Evolutionary conservation across 2,888 invertebrate species (phyloP).

Genomic region (Xestia ashworthii): DNA sequence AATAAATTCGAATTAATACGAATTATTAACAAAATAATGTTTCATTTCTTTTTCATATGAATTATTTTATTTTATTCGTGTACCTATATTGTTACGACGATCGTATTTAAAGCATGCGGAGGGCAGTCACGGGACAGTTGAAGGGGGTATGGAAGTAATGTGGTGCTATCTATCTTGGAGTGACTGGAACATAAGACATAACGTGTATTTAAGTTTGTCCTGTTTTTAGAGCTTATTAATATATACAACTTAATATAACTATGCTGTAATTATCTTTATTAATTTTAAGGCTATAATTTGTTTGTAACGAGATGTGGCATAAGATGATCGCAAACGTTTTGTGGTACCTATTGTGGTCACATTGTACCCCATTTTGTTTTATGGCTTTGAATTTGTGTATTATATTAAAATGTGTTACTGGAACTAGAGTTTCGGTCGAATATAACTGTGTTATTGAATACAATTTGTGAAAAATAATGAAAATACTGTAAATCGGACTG

Average conservation of each 20-base stretch:
- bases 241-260: constrained; percentile 87
- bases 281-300: constrained; percentile 86
- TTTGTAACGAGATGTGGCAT: constrained; percentile 73
- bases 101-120: constrained; percentile 60
- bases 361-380: constrained; percentile 71
- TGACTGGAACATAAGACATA: constrained; percentile 84
- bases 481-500: constrained; percentile 90
- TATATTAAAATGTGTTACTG: constrained; percentile 83
- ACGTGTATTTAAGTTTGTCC: constrained; percentile 87
- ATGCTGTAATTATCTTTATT: constrained; percentile 89
- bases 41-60: constrained; percentile 55
- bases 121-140: constrained; percentile 80
- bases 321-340: constrained; percentile 67
- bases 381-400: constrained; percentile 85
- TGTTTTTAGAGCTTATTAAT: constrained; percentile 90
- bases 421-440: constrained; percentile 83
- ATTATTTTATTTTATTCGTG: constrained; percentile 54
- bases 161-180: constrained; percentile 88
- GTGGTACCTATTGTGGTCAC: constrained; percentile 65
- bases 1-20: constrained; percentile 75
- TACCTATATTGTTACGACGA: constrained; percentile 58
- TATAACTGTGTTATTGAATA: constrained; percentile 88
- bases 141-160: constrained; percentile 79
- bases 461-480: constrained; percentile 84
- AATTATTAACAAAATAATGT: constrained; percentile 68